Base-by-base conservation (phyloP, 2,113 vertebrate genomes). In the Zapornia atra region DNA sequence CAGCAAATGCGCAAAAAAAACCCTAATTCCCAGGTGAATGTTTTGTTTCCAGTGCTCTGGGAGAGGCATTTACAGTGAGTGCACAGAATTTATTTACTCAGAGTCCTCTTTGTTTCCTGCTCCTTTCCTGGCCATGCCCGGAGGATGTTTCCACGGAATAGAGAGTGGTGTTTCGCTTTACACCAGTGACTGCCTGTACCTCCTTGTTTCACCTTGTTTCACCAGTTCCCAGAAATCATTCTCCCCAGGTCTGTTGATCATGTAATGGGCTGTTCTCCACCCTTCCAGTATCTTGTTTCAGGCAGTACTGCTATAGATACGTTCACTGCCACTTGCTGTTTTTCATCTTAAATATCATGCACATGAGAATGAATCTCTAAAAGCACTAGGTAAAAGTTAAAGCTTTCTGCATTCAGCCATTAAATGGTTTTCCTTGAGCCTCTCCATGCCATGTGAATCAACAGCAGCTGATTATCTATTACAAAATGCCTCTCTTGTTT, bases 21-120 rank as follows among this genome's bases (percentile, higher is more conserved):
- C 50, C 48, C 24, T 18, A 60, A 4, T 75, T 64, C 64, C 77
- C 73, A 86, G 85, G 80, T 96, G 71, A 56, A 73, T 60, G 42
- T 83, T 93, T 90, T 96, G 56, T 88, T 92, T 90, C 64, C 48
- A 57, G 76, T 71, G 56, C 51, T 88, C 46, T 92, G 86, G 46
- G 48, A 88, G 64, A 83, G 68, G 29, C 82, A 60, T 70, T 90
- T 94, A 31, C 56, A 86, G 24, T 42, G 11, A 86, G 42, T 64
- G 93, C 65, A 86, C 57, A 56, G 64, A 82, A 79, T 87, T 64
- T 95, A 73, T 93, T 95, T 95, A 71, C 93, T 90, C 92, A 86
- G 88, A 57, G 50, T 78, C 48, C 14, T 93, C 80, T 96, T 95
- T 96, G 90, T 95, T 96, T 96, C 91, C 94, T 96, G 65, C 33